These are phyloP conservation scores for Pipistrellus nathusii DNA, from an alignment of 2,797 vertebrate genomes.

Conservation along the genomic window DNA sequence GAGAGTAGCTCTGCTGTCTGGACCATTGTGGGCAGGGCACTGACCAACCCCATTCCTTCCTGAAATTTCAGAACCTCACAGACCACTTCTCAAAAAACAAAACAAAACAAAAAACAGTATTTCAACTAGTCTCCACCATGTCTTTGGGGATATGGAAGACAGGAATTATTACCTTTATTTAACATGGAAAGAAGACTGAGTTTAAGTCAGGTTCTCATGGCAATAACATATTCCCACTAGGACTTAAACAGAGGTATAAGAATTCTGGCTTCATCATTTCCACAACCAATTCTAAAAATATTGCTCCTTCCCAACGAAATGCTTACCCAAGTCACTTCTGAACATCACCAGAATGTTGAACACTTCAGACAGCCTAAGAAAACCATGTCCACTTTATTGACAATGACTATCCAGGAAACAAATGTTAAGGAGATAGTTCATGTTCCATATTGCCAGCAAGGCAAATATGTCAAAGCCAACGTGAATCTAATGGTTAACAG, in stretches of 20 bases:
- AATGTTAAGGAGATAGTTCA: not conserved
- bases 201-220: not conserved
- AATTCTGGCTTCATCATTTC: not conserved
- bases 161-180: not conserved
- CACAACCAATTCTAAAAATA: not conserved
- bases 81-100: not conserved
- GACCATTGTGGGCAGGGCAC: not conserved
- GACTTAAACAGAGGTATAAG: not conserved
- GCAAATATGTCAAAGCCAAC: not conserved
- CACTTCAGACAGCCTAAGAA: not conserved
- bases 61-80: not conserved
- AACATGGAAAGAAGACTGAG: not conserved
- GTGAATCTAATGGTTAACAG: not conserved
- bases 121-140: not conserved
- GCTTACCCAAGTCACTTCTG: not conserved
- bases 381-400: not conserved
- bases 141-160: not conserved
- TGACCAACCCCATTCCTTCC: fast-evolving
- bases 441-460: not conserved
- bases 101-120: not conserved
- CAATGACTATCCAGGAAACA: not conserved
- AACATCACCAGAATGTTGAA: not conserved
- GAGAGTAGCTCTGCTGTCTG: not conserved
- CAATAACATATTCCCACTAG: not conserved
- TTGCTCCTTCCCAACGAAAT: not conserved